These are phyloP conservation scores for Glareola pratincola DNA, from an alignment of 2,113 vertebrate genomes.

Conservation along the genomic window DNA sequence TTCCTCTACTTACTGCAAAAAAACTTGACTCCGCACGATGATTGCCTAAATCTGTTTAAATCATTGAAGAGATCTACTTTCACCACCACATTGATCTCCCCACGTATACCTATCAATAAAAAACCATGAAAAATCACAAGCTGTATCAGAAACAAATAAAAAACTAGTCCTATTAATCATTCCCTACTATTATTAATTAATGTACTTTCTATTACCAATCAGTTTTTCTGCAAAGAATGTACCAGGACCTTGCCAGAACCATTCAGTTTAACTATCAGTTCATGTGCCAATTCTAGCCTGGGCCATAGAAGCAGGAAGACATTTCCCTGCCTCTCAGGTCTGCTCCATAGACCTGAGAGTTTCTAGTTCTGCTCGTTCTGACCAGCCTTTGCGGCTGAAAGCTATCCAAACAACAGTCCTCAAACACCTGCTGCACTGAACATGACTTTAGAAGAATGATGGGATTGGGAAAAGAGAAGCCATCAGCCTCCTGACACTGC, in stretches of 20 bases:
- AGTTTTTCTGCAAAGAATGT: background rate
- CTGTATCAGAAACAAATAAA: background rate
- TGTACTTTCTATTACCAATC: background rate
- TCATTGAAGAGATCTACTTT: constrained; percentile 99
- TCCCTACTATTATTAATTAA: background rate
- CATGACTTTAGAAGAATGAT: background rate
- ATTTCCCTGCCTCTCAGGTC: background rate
- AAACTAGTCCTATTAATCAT: background rate
- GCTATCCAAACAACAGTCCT: background rate
- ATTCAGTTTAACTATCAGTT: background rate
- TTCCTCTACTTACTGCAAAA: constrained; percentile 91
- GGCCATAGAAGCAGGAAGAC: background rate
- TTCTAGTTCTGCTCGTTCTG: background rate
- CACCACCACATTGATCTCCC: constrained; percentile 95
- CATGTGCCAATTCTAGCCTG: background rate
- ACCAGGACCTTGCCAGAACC: background rate
- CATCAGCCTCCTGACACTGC: background rate
- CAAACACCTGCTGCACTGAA: background rate
- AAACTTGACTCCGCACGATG: constrained; percentile 97
- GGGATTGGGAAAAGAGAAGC: background rate
- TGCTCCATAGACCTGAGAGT: background rate
- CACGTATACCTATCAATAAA: constrained; percentile 86
- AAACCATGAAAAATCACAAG: background rate
- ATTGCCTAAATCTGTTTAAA: constrained; percentile 96
- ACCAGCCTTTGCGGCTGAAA: background rate